These are phyloP conservation scores for Dolichotis patagonum DNA, from an alignment of 2,113 vertebrate species.

Conservation along the genomic window DNA sequence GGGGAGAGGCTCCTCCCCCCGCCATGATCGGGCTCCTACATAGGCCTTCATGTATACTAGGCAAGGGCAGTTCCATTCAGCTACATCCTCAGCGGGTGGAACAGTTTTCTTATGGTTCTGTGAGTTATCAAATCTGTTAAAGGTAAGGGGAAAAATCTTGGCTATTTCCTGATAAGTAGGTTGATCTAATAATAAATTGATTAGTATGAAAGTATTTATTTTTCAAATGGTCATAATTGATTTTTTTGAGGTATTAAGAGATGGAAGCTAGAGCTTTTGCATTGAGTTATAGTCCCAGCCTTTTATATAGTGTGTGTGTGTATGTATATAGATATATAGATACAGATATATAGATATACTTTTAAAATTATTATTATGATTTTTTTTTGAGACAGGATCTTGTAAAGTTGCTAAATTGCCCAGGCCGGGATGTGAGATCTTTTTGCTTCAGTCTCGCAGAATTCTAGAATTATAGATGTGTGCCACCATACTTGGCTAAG, in stretches of 20 bases:
- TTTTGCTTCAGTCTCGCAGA: background rate
- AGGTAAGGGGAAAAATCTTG: slow-evolving; percentile 20
- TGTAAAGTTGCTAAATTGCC: background rate
- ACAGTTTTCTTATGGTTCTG: slow-evolving; percentile 24
- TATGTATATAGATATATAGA: too few species aligned
- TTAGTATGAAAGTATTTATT: slow-evolving; percentile 24
- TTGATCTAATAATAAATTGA: slow-evolving; percentile 44
- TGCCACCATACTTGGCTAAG: background rate
- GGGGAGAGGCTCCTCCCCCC: background rate
- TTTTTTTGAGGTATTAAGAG: background rate
- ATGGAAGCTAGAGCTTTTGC: background rate
- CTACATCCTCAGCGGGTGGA: background rate
- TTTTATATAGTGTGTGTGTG: background rate
- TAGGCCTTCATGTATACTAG: background rate
- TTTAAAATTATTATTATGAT: background rate
- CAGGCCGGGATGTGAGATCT: background rate
- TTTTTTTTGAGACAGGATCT: background rate
- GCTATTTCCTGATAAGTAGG: background rate
- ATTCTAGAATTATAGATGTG: background rate
- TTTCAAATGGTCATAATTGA: slow-evolving; percentile 20
- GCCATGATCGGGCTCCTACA: background rate
- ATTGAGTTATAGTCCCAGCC: background rate
- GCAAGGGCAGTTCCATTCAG: background rate
- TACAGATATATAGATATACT: too few species aligned
- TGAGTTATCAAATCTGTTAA: background rate